phyloP scores from a whole-genome alignment of 2,113 vertebrate species.

The Alectura lathami region DNA sequence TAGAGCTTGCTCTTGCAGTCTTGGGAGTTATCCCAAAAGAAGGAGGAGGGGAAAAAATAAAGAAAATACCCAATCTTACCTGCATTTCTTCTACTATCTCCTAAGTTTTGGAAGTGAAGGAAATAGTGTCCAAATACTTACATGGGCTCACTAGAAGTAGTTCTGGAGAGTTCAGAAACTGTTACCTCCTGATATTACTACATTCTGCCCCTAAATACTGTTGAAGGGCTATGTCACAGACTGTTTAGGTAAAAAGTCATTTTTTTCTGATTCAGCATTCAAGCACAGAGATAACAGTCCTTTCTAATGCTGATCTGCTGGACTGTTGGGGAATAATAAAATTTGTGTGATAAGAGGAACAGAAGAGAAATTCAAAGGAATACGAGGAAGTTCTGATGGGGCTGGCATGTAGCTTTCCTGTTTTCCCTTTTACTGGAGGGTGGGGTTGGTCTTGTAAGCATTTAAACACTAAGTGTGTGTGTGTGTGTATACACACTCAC shows the following conservation, averaged over 20 bases:
- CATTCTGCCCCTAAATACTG: neutral
- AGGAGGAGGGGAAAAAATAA: neutral
- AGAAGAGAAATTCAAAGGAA: neutral
- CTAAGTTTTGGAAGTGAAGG: neutral
- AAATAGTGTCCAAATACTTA: neutral
- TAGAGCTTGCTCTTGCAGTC: neutral
- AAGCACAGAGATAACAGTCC: neutral
- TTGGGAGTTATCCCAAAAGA: neutral
- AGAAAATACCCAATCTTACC: neutral
- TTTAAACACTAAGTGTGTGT: neutral
- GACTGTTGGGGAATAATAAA: neutral
- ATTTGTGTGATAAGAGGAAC: neutral
- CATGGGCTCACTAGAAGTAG: neutral
- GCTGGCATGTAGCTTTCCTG: rapidly evolving
- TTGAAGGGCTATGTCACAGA: neutral
- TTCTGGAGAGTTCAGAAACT: neutral
- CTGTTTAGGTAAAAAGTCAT: neutral
- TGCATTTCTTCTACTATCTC: neutral
- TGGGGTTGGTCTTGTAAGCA: neutral
- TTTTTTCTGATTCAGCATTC: neutral
- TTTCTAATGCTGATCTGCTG: neutral
- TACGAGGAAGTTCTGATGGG: neutral
- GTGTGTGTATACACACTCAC: neutral
- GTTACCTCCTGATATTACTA: neutral
- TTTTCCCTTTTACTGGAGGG: neutral